phyloP scores from a whole-genome alignment of 2,888 invertebrate species.

The Acronicta psi region DNA sequence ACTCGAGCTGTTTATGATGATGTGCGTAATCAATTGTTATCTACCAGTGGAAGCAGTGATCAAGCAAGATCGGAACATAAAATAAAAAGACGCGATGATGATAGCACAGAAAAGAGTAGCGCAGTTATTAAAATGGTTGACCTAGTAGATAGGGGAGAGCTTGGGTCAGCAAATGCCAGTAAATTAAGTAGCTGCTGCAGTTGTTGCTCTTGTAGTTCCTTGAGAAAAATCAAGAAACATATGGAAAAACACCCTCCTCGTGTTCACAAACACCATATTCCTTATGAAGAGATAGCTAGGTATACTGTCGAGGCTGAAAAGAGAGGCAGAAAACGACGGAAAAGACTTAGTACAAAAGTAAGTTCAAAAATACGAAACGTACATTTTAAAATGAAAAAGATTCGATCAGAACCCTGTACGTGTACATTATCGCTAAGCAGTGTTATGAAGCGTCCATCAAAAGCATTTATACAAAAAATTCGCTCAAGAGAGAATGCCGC shows the following conservation, averaged over 20 bases:
- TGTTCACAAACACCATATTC: conserved; percentile 36
- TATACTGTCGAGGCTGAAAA: conserved; percentile 40
- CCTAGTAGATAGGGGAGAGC: conserved; percentile 64
- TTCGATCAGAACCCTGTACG: conserved; percentile 66
- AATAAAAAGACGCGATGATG: conserved; percentile 37
- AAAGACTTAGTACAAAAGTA: conserved; percentile 39
- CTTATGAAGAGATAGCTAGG: conserved; percentile 43
- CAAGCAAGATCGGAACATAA: conserved; percentile 33
- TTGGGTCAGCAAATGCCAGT: conserved; percentile 52
- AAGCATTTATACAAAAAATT: conserved; percentile 15
- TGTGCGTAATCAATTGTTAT: conserved; percentile 63
- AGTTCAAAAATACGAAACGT: conserved; percentile 43
- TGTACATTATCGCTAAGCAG: conserved; percentile 59
- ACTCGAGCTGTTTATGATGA: conserved; percentile 70
- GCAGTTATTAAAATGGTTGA: conserved; percentile 59
- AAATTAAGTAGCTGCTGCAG: conserved; percentile 61
- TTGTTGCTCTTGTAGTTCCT: conserved; percentile 61
- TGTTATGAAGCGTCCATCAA: conserved; percentile 19
- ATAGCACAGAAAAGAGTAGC: conserved; percentile 45
- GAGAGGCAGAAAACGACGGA: conserved; percentile 38
- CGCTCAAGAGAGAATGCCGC: conserved; percentile 15
- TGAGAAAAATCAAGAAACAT: conserved; percentile 46
- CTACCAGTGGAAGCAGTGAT: conserved; percentile 55
- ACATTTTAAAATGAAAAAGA: conserved; percentile 50
- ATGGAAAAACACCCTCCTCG: conserved; percentile 43